Evolutionary conservation across 2,113 vertebrate genomes (phyloP).

Genomic region (Colistium nudipinnis): DNA sequence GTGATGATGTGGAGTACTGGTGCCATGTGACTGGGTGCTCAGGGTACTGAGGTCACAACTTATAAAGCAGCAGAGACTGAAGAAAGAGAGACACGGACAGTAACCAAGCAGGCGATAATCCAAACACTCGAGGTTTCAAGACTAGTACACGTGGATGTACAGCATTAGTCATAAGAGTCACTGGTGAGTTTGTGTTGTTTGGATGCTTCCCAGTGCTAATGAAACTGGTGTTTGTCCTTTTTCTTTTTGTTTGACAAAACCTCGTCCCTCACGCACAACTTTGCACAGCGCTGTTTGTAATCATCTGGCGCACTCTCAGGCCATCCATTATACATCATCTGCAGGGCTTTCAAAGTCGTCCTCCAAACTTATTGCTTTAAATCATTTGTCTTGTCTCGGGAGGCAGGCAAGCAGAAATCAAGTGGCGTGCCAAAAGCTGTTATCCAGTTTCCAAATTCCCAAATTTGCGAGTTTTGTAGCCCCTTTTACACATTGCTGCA

Average conservation of each 20-base stretch:
- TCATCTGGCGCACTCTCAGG: neutral
- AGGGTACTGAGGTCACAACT: slow-evolving; percentile 44
- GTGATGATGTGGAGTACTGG: slow-evolving; percentile 36
- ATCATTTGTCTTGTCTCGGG: neutral
- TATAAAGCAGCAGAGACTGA: slow-evolving; percentile 6
- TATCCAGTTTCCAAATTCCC: neutral
- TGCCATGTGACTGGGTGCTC: slow-evolving; percentile 55
- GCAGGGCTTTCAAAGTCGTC: neutral
- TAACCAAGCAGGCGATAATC: neutral
- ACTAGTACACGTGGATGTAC: neutral
- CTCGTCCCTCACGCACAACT: neutral
- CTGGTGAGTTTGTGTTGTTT: neutral
- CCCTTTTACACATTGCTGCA: neutral
- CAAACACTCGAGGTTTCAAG: neutral
- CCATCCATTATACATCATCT: neutral
- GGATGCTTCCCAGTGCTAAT: neutral
- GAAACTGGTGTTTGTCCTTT: slow-evolving; percentile 3
- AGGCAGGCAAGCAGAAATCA: neutral
- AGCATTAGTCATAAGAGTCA: neutral
- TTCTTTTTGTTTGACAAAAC: neutral
- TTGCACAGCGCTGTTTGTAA: neutral
- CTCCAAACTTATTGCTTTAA: neutral
- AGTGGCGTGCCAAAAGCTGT: neutral
- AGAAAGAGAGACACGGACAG: neutral
- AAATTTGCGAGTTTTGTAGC: neutral